A percentile compares a stretch with the other conserved stretches of the same genome.
Conservation (phyloP, 2,113 vertebrate genomes). For the Talpa occidentalis region DNA sequence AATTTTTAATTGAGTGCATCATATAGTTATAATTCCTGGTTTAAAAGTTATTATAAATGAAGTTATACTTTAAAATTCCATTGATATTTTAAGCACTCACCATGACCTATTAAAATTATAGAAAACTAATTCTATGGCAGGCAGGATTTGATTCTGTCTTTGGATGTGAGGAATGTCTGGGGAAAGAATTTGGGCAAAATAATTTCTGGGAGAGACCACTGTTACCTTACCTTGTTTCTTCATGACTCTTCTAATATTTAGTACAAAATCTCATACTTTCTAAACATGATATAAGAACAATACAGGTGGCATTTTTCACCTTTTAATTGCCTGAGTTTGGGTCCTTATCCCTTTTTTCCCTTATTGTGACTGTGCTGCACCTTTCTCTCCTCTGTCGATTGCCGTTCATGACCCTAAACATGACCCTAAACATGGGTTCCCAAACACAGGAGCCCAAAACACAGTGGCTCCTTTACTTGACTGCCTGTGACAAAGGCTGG, state of each 20-base stretch:
- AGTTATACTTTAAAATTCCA: background rate
- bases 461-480: background rate
- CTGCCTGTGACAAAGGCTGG: background rate
- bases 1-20: background rate
- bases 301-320: background rate
- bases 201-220: background rate
- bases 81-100: background rate
- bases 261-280: background rate
- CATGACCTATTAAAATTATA: background rate
- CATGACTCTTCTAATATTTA: background rate
- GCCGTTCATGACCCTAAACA: background rate
- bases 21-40: background rate
- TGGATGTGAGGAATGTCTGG: background rate
- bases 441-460: no score
- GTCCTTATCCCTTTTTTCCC: background rate
- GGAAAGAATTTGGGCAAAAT: background rate
- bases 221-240: background rate
- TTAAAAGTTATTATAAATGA: constrained; percentile 1
- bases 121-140: background rate
- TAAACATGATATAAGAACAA: background rate
- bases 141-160: constrained; percentile 7
- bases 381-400: background rate
- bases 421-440: background rate
- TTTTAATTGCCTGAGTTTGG: background rate
- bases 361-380: background rate